phyloP scores from a whole-genome alignment of 2,797 vertebrate genomes.

The Manis pentadactyla region DNA sequence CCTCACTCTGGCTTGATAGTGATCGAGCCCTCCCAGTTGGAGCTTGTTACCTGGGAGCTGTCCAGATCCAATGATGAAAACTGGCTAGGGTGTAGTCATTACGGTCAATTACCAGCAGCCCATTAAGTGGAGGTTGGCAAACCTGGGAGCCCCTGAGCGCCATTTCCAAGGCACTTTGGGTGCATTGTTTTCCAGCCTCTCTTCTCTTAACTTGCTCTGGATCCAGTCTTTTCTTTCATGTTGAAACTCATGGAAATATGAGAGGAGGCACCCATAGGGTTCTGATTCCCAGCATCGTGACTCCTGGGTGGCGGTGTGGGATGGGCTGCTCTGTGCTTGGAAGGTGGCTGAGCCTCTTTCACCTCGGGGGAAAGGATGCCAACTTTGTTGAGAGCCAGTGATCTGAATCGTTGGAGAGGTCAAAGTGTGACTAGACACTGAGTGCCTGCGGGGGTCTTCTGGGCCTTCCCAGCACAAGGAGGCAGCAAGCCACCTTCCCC shows the following conservation, averaged over 20 bases:
- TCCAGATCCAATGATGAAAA: conserved; percentile 76
- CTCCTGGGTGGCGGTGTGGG: background rate
- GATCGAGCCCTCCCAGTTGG: conserved; percentile 61
- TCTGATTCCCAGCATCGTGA: background rate
- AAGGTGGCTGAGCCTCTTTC: background rate
- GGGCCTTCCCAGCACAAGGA: background rate
- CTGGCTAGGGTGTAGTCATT: conserved; percentile 74
- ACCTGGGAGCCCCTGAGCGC: background rate
- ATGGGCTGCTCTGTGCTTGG: background rate
- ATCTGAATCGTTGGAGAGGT: background rate
- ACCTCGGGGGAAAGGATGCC: background rate
- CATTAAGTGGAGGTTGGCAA: conserved; percentile 78
- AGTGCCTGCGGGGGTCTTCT: background rate
- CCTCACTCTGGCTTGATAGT: conserved; percentile 58
- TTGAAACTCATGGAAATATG: conserved; percentile 1
- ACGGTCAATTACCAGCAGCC: conserved; percentile 76
- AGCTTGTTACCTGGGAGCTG: conserved; percentile 74
- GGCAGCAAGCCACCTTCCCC: background rate
- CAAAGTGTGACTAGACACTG: background rate
- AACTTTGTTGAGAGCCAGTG: background rate
- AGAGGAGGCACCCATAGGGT: background rate
- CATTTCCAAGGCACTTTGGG: conserved; percentile 46
- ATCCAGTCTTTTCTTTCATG: conserved; percentile 16
- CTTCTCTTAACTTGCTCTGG: conserved; percentile 37
- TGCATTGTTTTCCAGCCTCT: conserved; percentile 61